phyloP scores from a whole-genome alignment of 2,113 vertebrate genomes.

The Genyomyrus donnyi region DNA sequence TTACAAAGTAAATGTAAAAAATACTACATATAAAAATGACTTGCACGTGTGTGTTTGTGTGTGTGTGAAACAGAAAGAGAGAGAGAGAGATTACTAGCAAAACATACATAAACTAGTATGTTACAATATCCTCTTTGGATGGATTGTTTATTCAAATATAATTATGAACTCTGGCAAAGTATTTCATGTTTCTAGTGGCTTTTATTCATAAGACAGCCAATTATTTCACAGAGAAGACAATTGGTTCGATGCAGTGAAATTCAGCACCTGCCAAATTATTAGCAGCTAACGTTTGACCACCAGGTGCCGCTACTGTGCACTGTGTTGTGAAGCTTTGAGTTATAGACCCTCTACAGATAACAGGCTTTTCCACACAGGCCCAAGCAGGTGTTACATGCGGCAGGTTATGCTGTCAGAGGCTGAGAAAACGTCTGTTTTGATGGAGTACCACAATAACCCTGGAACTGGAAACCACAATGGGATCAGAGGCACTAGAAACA shows the following conservation, averaged over 20 bases:
- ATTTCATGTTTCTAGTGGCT: neutral
- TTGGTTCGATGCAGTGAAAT: neutral
- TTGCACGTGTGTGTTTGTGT: neutral
- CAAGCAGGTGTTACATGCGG: neutral
- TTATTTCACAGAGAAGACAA: neutral
- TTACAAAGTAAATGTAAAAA: neutral
- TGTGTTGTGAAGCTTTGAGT: neutral
- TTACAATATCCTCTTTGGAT: neutral
- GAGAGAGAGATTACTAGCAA: neutral
- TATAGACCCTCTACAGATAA: neutral
- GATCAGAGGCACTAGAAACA: slow-evolving; percentile 11
- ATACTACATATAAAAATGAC: neutral
- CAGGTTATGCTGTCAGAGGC: neutral
- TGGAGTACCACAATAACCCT: slow-evolving; percentile 6
- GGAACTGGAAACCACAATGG: neutral
- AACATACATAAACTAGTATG: neutral
- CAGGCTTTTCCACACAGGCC: neutral
- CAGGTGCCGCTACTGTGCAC: neutral
- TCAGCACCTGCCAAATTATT: neutral
- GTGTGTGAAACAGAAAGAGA: neutral
- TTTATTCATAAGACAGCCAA: neutral
- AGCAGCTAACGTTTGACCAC: neutral
- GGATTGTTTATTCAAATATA: neutral
- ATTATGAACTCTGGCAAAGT: neutral
- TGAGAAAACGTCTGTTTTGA: neutral